phyloP scores from a whole-genome alignment of 2,113 vertebrate species.

The Manacus vitellinus region DNA sequence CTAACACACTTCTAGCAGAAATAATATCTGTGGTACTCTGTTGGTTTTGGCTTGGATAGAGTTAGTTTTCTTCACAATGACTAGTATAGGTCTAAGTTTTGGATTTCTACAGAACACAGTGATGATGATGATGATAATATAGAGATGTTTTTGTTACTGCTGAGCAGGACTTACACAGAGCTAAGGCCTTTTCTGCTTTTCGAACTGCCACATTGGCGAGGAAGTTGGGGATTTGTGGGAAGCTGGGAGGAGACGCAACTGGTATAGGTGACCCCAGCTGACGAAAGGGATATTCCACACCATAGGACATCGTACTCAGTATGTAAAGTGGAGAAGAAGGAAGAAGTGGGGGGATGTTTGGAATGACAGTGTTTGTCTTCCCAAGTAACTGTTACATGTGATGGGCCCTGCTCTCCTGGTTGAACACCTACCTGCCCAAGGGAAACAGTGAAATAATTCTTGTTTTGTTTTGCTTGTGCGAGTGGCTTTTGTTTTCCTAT shows the following conservation, averaged over 20 bases:
- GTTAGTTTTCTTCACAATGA: background rate
- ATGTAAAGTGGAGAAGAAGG: background rate
- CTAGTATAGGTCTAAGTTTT: background rate
- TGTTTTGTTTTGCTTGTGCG: background rate
- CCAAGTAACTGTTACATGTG: background rate
- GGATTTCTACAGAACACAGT: background rate
- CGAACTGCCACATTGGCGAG: background rate
- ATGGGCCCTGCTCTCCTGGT: background rate
- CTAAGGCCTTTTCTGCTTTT: no score
- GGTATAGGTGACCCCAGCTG: background rate
- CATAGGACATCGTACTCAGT: background rate
- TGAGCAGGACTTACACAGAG: no score
- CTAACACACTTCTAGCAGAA: background rate
- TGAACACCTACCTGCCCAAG: background rate
- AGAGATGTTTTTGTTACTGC: background rate
- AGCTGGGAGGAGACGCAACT: no score
- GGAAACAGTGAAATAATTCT: background rate
- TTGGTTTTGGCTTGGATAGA: background rate
- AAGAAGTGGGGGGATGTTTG: background rate
- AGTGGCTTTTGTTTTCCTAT: background rate
- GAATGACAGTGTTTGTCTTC: background rate
- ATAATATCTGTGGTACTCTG: background rate
- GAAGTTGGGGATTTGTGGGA: no score
- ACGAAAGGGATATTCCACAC: background rate
- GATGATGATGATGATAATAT: background rate